Percentiles rank a stretch among this genome's conserved stretches.
These are phyloP conservation scores for Diaperis boleti DNA, from an alignment of 2,888 invertebrate genomes.

Conservation along the genomic window DNA sequence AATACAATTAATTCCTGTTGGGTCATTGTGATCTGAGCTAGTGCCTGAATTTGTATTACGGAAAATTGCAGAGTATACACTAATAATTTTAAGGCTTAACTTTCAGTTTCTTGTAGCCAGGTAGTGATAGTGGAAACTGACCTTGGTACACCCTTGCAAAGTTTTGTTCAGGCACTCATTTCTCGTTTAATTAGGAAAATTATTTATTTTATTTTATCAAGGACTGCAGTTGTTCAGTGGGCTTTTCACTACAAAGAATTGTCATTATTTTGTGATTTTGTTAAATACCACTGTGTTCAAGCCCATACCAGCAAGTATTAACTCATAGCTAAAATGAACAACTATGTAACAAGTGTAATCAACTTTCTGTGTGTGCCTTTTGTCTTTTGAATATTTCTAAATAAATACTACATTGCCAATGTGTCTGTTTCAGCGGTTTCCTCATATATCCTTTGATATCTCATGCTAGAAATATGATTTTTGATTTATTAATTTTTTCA, in stretches of 20 bases:
- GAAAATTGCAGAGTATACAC: slow-evolving; percentile 36
- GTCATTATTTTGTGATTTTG: background rate
- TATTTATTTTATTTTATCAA: slow-evolving; percentile 10
- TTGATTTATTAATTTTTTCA: no score
- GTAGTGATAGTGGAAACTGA: slow-evolving; percentile 12
- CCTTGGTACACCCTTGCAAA: slow-evolving; percentile 8
- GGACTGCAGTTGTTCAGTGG: slow-evolving; percentile 7
- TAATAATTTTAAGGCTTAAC: slow-evolving; percentile 23
- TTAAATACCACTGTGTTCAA: slow-evolving; percentile 29
- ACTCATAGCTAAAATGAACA: slow-evolving; percentile 40
- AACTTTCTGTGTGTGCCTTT: slow-evolving; percentile 51
- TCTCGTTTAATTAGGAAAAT: slow-evolving; percentile 1
- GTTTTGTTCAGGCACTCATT: slow-evolving; percentile 29
- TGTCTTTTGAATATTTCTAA: slow-evolving; percentile 51
- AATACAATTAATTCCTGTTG: slow-evolving; percentile 41
- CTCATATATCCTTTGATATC: no score
- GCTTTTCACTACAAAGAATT: slow-evolving; percentile 14
- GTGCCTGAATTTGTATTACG: slow-evolving; percentile 45
- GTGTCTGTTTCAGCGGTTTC: background rate
- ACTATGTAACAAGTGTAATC: slow-evolving; percentile 46
- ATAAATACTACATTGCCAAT: slow-evolving; percentile 39
- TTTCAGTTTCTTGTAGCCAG: slow-evolving; percentile 21
- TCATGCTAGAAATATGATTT: no score
- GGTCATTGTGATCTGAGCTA: slow-evolving; percentile 46
- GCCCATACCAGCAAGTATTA: slow-evolving; percentile 42